Evolutionary conservation across 2,113 vertebrate species (phyloP).

Genomic region (Raja brachyura): DNA sequence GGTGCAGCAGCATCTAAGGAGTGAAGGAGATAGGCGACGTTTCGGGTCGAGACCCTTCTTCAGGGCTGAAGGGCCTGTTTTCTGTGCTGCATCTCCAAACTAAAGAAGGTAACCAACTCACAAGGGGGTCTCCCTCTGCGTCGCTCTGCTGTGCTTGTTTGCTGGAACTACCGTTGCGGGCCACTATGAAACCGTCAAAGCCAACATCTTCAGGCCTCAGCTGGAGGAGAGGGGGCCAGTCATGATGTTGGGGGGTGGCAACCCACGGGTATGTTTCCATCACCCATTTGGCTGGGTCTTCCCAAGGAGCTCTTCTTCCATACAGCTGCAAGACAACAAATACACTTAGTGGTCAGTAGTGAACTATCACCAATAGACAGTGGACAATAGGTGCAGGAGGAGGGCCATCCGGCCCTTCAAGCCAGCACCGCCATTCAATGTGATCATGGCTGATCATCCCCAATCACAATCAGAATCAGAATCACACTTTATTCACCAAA

Average conservation of each 20-base stretch:
- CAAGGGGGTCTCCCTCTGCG: constrained; percentile 87
- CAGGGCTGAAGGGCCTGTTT: too few species aligned
- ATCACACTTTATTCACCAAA: too few species aligned
- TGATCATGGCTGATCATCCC: too few species aligned
- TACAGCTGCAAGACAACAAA: constrained; percentile 65
- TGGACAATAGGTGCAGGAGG: neutral
- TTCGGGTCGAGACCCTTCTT: too few species aligned
- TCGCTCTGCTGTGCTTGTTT: constrained; percentile 78
- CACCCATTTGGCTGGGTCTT: constrained; percentile 93
- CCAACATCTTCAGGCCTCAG: constrained; percentile 92
- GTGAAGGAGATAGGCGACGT: too few species aligned
- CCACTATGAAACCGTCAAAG: constrained; percentile 80
- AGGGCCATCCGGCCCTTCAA: too few species aligned
- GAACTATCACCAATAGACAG: neutral
- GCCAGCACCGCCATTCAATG: too few species aligned
- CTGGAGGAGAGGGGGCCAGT: constrained; percentile 90
- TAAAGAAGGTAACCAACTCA: constrained; percentile 53
- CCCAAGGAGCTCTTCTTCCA: constrained; percentile 84
- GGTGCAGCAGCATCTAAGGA: too few species aligned
- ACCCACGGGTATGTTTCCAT: constrained; percentile 91
- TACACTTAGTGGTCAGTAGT: neutral
- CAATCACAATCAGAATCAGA: too few species aligned
- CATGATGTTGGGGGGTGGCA: constrained; percentile 68
- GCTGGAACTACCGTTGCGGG: constrained; percentile 71
- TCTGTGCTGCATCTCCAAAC: too few species aligned